Percentiles rank a stretch among this genome's conserved stretches.
phyloP scores from a whole-genome alignment of 2,113 vertebrate species.

The Bujurquina vittata region DNA sequence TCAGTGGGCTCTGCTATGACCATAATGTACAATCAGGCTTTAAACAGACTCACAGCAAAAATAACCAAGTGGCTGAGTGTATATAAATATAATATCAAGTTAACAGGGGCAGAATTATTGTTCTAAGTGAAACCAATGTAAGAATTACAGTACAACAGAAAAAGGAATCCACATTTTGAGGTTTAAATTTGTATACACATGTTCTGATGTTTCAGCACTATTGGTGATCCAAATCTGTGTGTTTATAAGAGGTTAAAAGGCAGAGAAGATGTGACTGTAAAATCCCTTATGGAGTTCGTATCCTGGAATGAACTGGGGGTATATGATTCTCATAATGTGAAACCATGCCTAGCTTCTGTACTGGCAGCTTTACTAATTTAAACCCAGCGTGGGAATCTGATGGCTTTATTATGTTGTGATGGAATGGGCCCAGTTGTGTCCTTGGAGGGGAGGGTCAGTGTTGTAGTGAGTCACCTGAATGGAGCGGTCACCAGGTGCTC shows the following conservation, averaged over 20 bases:
- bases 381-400: neutral
- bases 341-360: neutral
- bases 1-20: neutral
- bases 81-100: neutral
- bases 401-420: neutral
- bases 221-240: neutral
- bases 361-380: neutral
- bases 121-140: neutral
- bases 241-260: conserved; percentile 7
- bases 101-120: neutral
- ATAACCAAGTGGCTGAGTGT: neutral
- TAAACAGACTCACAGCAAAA: neutral
- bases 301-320: neutral
- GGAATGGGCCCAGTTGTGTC: neutral
- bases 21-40: neutral
- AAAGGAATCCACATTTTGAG: neutral
- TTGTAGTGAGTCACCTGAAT: neutral
- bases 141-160: neutral
- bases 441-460: neutral
- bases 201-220: neutral
- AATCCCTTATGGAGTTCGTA: neutral
- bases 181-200: neutral
- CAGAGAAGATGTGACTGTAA: neutral
- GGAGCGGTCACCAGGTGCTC: neutral
- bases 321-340: neutral